These are phyloP conservation scores for Torymus auratus DNA, from an alignment of 2,888 invertebrate genomes.

Conservation along the genomic window DNA sequence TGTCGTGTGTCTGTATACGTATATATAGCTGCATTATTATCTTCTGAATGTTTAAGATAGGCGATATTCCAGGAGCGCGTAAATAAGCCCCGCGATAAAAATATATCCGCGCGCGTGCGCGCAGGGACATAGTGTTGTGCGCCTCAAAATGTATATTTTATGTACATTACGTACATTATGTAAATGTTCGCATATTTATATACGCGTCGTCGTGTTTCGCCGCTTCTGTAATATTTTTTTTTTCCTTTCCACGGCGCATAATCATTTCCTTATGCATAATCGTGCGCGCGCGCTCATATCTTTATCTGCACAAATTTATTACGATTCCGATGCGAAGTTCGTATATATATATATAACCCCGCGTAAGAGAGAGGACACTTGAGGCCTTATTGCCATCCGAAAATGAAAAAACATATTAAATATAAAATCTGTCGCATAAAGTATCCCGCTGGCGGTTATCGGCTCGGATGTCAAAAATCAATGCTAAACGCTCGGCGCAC, in stretches of 20 bases:
- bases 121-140: constrained; percentile 4
- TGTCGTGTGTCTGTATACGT: too few relatives aligned
- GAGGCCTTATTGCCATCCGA: neutral
- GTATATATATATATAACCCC: neutral
- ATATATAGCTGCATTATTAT: neutral
- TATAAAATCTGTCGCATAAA: neutral
- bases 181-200: constrained; percentile 48
- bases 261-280: constrained; percentile 54
- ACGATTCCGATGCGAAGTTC: constrained; percentile 40
- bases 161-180: constrained; percentile 55
- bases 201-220: constrained; percentile 26
- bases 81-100: constrained; percentile 40
- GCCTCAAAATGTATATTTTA: constrained; percentile 53
- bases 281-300: constrained; percentile 27
- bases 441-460: constrained; percentile 13
- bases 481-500: neutral
- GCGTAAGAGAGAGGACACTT: neutral
- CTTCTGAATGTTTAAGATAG: constrained; percentile 51
- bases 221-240: constrained; percentile 54
- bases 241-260: constrained; percentile 47
- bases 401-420: constrained; percentile 17
- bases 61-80: constrained; percentile 31
- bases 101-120: constrained; percentile 13
- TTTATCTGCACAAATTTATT: constrained; percentile 51
- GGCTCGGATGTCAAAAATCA: neutral